phyloP scores from a whole-genome alignment of 92 coral and sea anemone species.

The Heteractis magnifica region DNA sequence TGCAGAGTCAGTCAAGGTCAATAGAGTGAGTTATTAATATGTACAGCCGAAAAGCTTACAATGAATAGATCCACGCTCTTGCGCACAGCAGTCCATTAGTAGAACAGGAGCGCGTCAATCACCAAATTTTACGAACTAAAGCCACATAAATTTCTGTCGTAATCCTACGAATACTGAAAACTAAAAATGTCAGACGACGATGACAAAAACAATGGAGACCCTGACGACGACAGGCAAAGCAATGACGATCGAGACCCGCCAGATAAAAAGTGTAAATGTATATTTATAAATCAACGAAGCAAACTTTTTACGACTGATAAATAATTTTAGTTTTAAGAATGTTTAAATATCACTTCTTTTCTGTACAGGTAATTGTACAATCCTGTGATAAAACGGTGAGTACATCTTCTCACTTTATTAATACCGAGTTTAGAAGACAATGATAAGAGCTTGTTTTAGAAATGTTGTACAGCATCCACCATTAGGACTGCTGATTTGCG shows the following conservation, averaged over 20 bases:
- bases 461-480: not conserved
- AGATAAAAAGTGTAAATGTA: not conserved
- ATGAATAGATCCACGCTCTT: not conserved
- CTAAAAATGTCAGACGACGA: conserved; percentile 7
- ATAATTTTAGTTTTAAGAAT: not conserved
- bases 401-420: not conserved
- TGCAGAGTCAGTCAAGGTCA: not conserved
- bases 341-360: not conserved
- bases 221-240: not conserved
- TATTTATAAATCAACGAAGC: not conserved
- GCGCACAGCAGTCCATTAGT: not conserved
- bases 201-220: not conserved
- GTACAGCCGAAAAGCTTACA: not conserved
- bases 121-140: not conserved
- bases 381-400: not conserved
- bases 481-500: not conserved
- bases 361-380: not conserved
- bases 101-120: not conserved
- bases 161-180: not conserved
- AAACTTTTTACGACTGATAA: not conserved
- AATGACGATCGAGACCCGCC: not conserved
- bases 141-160: not conserved
- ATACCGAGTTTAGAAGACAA: not conserved
- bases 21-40: not conserved
- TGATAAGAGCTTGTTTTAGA: not conserved